These are phyloP conservation scores for Zaprionus gabonicus DNA, from an alignment of 1,140 invertebrate species.

Conservation along the genomic window DNA sequence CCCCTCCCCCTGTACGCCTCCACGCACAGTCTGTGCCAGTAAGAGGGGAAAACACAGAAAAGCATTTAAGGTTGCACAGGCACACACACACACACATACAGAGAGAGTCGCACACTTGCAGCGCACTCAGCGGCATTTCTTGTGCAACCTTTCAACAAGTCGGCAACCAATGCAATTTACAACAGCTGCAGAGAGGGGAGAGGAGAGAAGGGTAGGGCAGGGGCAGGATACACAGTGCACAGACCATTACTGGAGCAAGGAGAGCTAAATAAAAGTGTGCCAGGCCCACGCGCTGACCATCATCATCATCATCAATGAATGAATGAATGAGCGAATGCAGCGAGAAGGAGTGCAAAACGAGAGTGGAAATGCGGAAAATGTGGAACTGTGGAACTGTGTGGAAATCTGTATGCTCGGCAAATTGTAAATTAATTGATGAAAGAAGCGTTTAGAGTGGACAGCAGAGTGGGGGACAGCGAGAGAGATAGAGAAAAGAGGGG, in stretches of 20 bases:
- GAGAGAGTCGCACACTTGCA: not conserved
- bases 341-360: conserved; percentile 8
- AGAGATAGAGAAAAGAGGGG: not conserved
- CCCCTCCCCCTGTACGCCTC: not conserved
- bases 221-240: conserved; percentile 37
- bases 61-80: conserved; percentile 71
- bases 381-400: conserved; percentile 61
- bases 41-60: conserved; percentile 66
- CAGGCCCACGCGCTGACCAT: conserved; percentile 57
- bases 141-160: conserved; percentile 72
- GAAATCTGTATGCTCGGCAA: conserved; percentile 69
- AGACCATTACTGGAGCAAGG: conserved; percentile 67
- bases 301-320: conserved; percentile 30
- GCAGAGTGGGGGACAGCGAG: not conserved
- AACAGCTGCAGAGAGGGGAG: conserved; percentile 28
- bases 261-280: conserved; percentile 68
- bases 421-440: conserved; percentile 81
- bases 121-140: conserved; percentile 36
- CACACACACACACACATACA: not conserved
- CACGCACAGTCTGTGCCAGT: no score
- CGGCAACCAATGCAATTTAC: conserved; percentile 79
- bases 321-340: conserved; percentile 31
- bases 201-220: not conserved
- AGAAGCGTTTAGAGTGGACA: conserved; percentile 63
- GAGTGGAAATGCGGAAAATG: conserved; percentile 19